These are phyloP conservation scores for Ibidorhyncha struthersii DNA, from an alignment of 2,113 vertebrate species.

Conservation along the genomic window DNA sequence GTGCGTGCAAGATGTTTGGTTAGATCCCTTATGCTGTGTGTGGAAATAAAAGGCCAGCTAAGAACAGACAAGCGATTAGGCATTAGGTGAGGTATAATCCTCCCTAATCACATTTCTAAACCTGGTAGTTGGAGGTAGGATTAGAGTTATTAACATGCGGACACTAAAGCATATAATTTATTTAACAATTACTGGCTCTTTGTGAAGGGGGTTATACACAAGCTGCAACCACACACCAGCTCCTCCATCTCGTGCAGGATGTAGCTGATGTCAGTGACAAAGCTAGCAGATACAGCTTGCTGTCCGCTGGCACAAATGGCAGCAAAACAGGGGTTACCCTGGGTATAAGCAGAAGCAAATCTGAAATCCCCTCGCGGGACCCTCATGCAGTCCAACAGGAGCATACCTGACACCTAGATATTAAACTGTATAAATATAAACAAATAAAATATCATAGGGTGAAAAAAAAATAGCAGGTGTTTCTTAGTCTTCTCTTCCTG, in stretches of 20 bases:
- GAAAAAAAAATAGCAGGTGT: background rate
- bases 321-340: background rate
- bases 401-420: background rate
- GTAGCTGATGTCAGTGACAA: background rate
- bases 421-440: background rate
- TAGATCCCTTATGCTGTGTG: background rate
- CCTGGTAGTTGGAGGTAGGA: constrained; percentile 58
- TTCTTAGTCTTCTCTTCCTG: background rate
- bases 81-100: constrained; percentile 64
- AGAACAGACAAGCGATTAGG: constrained; percentile 58
- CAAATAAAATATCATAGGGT: background rate
- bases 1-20: background rate
- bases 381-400: fast-evolving
- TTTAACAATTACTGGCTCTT: constrained; percentile 43
- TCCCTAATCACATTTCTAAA: constrained; percentile 57
- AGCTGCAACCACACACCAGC: background rate
- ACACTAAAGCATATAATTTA: constrained; percentile 64
- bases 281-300: background rate
- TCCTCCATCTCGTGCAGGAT: background rate
- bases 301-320: background rate
- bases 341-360: background rate
- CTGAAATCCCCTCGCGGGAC: background rate
- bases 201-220: background rate
- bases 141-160: constrained; percentile 58
- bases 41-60: constrained; percentile 52